Evolutionary conservation across 2,797 vertebrate species (phyloP), one percentile per base, ranked within the genome.

Genomic region (Acipenser oxyrinchus): DNA sequence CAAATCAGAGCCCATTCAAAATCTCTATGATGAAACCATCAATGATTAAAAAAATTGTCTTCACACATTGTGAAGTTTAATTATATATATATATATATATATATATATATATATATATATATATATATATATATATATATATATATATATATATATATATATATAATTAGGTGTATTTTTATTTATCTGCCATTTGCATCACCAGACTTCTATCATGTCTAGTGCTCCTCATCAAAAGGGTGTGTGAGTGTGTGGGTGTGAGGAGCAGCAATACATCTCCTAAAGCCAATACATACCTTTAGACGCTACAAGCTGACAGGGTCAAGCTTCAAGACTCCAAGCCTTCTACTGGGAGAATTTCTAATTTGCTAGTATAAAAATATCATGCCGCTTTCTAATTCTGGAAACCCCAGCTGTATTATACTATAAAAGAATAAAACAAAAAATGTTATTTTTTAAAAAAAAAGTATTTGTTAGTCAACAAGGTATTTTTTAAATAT

Each of bases 381-480:
- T 81, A 71, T 83, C 73, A 77, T 70, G 57, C 72, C 76, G 74
- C 74, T 70, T 72, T 74, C 67, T 76, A 75, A 85, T 82, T 83
- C 84, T 82, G 77, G 74, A 79, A 82, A 55, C 60, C 13, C 52
- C 50, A 51, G 49, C 49, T 68, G 76, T 74, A 86, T 82, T 81
- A 70, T 68, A 63, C 63, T 11, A 62, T 18, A 52, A 51, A 53
- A 65, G 49, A 80, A 83, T 78, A 79, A 75, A 57, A 66, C n/a
- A 55, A 75, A 69, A 88, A 72, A 83, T 88, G 72, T 83, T 89
- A 88, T 91, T 90, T 91, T 91, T 86, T 76, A 88, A 37, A 37
- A 37, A 37, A 37, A 82, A 75, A 70, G 80, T 70, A 82, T 84
- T 87, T 86, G 75, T 76, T 79, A 82, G 77, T 81, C 73, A 72